phyloP scores from a whole-genome alignment of 2,113 vertebrate genomes.

The Irena cyanogastra region DNA sequence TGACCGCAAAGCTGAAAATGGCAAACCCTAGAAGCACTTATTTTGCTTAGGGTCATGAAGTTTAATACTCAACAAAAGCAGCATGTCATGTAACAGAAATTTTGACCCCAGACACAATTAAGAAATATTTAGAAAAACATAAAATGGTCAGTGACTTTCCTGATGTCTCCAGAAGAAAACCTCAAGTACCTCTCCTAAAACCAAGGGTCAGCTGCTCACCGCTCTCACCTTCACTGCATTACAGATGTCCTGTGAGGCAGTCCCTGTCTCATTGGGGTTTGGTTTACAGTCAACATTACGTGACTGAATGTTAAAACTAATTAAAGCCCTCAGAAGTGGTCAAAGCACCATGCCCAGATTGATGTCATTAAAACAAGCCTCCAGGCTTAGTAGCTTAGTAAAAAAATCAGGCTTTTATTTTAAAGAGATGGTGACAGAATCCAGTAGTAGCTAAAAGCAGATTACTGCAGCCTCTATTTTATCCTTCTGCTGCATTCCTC shows the following conservation, averaged over 20 bases:
- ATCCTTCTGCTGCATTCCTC: background rate
- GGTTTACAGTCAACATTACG: background rate
- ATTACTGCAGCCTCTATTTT: background rate
- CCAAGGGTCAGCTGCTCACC: background rate
- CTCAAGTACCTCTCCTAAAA: background rate
- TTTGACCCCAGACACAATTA: background rate
- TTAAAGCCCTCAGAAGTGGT: slow-evolving; percentile 12
- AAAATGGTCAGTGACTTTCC: background rate
- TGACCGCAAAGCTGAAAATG: background rate
- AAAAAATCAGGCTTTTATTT: background rate
- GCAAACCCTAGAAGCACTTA: background rate
- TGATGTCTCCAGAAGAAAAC: background rate
- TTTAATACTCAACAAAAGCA: background rate
- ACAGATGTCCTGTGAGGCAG: background rate
- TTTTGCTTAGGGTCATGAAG: background rate
- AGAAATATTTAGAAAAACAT: background rate
- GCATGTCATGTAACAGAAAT: background rate
- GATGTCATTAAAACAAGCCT: background rate
- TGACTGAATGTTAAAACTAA: background rate
- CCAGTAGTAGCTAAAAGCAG: background rate
- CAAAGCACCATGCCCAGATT: background rate
- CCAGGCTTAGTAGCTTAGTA: background rate
- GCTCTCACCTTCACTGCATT: background rate
- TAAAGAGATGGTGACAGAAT: background rate
- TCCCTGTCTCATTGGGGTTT: background rate